Percentiles rank a stretch among this genome's conserved stretches.
Conservation (phyloP, 2,888 invertebrate genomes). For the Stenolophus ochropezus region DNA sequence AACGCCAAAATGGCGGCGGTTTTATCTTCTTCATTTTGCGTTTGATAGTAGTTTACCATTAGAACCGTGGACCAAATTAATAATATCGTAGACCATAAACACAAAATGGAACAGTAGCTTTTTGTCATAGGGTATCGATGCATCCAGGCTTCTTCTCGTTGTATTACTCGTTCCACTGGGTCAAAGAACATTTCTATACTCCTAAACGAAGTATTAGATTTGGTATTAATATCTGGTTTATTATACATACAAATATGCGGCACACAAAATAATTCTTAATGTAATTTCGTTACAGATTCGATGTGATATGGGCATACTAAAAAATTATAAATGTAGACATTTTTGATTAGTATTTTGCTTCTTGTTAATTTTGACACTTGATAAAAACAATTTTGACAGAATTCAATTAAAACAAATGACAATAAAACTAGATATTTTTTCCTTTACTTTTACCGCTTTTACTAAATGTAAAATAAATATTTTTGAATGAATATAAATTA, state of each 20-base stretch:
- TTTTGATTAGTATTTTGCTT: background rate
- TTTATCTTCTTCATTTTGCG: background rate
- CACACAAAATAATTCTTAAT: background rate
- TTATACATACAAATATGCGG: background rate
- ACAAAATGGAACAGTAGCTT: slow-evolving; percentile 81
- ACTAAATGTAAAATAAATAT: too few relatives aligned
- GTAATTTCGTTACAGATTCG: slow-evolving; percentile 1
- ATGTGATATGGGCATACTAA: background rate
- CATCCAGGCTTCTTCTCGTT: slow-evolving; percentile 84
- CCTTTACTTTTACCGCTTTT: too few relatives aligned
- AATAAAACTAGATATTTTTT: background rate
- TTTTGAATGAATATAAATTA: too few relatives aligned
- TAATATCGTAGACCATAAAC: slow-evolving; percentile 81
- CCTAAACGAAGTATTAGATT: slow-evolving; percentile 72
- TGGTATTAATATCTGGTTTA: slow-evolving; percentile 74
- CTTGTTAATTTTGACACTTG: background rate
- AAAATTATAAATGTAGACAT: slow-evolving; percentile 22
- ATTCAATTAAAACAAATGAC: background rate
- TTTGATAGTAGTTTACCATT: slow-evolving; percentile 67
- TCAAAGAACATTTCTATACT: slow-evolving; percentile 80
- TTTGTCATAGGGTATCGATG: slow-evolving; percentile 85
- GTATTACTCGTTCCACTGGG: slow-evolving; percentile 85
- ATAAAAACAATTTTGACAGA: background rate
- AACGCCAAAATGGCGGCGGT: slow-evolving; percentile 77
- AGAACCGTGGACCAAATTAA: slow-evolving; percentile 75